These are phyloP conservation scores for Diachasmimorpha longicaudata DNA, from an alignment of 1,140 invertebrate species.

Conservation along the genomic window DNA sequence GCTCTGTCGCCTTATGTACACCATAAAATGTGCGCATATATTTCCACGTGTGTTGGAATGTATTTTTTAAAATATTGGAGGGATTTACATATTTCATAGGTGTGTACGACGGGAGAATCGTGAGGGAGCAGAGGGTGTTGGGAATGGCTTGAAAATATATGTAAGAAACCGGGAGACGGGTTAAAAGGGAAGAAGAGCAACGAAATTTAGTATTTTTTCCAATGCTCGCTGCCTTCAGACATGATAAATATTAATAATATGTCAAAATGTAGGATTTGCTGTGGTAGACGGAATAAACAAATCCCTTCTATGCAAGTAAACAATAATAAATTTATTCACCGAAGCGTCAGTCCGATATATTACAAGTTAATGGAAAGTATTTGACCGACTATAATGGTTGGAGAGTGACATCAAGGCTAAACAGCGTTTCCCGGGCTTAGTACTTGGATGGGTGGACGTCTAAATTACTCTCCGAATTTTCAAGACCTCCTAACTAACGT, in stretches of 20 bases:
- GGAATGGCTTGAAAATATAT: constrained; percentile 26
- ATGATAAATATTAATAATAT: constrained; percentile 64
- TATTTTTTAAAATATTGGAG: constrained; percentile 61
- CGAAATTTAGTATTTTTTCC: constrained; percentile 13
- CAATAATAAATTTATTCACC: too few relatives aligned
- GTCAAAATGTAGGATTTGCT: too few relatives aligned
- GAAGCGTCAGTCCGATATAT: too few relatives aligned
- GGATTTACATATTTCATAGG: constrained; percentile 61
- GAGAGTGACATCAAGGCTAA: too few relatives aligned
- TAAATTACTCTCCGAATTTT: too few relatives aligned
- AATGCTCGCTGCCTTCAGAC: constrained; percentile 50
- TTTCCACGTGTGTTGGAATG: constrained; percentile 18
- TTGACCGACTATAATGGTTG: too few relatives aligned
- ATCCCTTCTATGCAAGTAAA: too few relatives aligned
- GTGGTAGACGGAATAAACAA: too few relatives aligned
- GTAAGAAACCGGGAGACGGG: constrained; percentile 32
- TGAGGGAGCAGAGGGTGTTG: constrained; percentile 35
- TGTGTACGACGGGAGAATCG: constrained; percentile 52
- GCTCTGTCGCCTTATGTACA: constrained; percentile 19
- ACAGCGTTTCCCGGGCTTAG: too few relatives aligned
- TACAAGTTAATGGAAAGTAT: too few relatives aligned
- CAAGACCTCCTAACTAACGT: too few relatives aligned
- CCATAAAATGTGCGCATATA: neutral
- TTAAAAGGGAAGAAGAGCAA: constrained; percentile 39
- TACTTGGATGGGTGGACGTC: too few relatives aligned